Base-by-base conservation (phyloP, 1,140 invertebrate species). In the Propsilocerus akamusi region DNA sequence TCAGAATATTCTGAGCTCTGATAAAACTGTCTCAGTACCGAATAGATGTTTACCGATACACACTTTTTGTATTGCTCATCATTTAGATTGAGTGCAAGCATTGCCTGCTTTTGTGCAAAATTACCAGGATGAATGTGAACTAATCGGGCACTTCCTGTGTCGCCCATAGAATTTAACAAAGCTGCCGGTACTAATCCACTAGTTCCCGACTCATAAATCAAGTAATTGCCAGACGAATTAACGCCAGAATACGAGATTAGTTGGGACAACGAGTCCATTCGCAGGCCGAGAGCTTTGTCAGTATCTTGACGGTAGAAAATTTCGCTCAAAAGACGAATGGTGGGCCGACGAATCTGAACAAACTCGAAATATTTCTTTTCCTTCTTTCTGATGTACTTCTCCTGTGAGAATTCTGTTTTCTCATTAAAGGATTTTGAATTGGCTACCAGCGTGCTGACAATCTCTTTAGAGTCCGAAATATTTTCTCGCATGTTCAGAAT, bases 331-430 rank as follows among this genome's bases (percentile, higher is more conserved):
- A 83, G 61, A 46, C 81, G 67, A 49, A 92, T 73, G 25, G 73
- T 85, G 0, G 91, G 86, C 58, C 74, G 78, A 12, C 78, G 66
- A 26, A 92, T 73, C 51, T 80, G 78, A 17, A 91, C 65, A 58
- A 77, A 83, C 56, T 85, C 80, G 61, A 77, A 83, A 65, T 93
- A 94, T 62, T 94, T 94, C 54, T 82, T 83, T 56, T 89, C 83
- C 64, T 97, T 97, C 62, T 96, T 96, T 47, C 81, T 84, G 6
- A 97, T 73, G 64, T 96, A 97, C 63, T 97, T 97, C 56, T 90
- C 83, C 65, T 96, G 89, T 0, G 90, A 86, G 64, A 82, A 96
- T 58, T 86, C 86, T 1, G 91, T 96, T 72, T 94, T 95, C 25
- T 74, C 71, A 24, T 75, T 72, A 65, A 89, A 90, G 8, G 88